These are phyloP conservation scores for Nothobranchius furzeri DNA, from an alignment of 2,113 vertebrate species.

Conservation along the genomic window DNA sequence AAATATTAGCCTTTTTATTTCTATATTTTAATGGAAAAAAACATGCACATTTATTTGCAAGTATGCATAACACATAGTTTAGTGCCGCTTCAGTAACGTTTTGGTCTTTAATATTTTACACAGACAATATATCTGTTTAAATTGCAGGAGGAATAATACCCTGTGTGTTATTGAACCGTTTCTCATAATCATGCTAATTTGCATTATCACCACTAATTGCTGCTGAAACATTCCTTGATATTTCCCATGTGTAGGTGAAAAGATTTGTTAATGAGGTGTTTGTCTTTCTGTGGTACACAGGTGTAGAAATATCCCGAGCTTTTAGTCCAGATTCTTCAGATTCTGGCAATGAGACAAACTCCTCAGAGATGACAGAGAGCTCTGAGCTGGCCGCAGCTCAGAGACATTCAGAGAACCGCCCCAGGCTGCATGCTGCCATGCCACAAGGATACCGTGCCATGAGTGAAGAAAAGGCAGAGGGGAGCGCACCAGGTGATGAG, in stretches of 20 bases:
- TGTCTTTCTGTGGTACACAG: constrained; percentile 90
- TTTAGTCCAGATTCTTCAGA: constrained; percentile 99
- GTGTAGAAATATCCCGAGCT: constrained; percentile 96
- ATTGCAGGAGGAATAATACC: constrained; percentile 1
- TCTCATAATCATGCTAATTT: constrained; percentile 5
- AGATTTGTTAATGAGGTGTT: constrained; percentile 81
- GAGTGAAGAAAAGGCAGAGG: constrained; percentile 88
- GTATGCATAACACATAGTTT: too few relatives aligned
- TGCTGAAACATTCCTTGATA: constrained; percentile 46
- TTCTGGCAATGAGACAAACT: constrained; percentile 99
- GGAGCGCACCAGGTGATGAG: constrained; percentile 65
- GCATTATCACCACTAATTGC: constrained; percentile 38
- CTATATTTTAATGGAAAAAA: too few relatives aligned
- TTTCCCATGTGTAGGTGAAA: constrained; percentile 71
- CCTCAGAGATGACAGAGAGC: constrained; percentile 98
- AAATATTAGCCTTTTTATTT: too few relatives aligned
- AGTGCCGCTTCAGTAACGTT: not conserved
- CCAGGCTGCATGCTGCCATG: constrained; percentile 87
- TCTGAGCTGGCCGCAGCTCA: constrained; percentile 93
- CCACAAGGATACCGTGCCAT: constrained; percentile 87
- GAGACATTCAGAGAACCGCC: constrained; percentile 89
- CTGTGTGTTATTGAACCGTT: not conserved
- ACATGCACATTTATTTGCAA: too few relatives aligned
- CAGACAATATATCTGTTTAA: not conserved
- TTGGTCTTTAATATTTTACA: not conserved